Base-by-base conservation (phyloP, 64 coral and sea anemone species). In the Montipora efflorescens region DNA sequence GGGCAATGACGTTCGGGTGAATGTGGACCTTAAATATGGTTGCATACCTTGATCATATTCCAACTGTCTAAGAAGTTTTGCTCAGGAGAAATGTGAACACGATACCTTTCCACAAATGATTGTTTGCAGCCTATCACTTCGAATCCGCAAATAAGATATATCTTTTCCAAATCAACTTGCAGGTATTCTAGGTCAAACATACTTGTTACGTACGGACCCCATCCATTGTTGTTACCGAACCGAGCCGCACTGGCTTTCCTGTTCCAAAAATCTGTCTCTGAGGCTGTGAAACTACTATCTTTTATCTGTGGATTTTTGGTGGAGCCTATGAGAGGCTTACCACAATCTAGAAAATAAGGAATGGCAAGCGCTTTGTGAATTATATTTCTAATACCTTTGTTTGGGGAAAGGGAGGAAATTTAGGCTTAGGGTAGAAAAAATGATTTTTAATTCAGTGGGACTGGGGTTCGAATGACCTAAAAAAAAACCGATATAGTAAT, bases 141-240 rank as follows among this genome's bases (percentile, higher is more conserved):
- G 67, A 86, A 70, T n/a, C 82, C 82, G n/a, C 82, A 86, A 50
- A 86, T 47, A 71, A 86, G 82, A 50, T 71, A 21, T 9, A 86
- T 36, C 0, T 70, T 13, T 11, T 12, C 44, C 0, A 85, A 46
- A 46, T 85, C 44, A 3, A 85, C 18, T 70, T 48, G 13, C 4
- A 85, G 44, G 21, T 72, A 52, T 20, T 62, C 64, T 8, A 21
- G 28, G 28, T 36, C 28, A 36, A 36, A 8, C 16, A 7, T 14
- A 50, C 49, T 46, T 13, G 10, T 0, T n/a, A 10, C 14, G 7
- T 50, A 4, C 3, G 82, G 82, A 49, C 16, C 3, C 82, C 82
- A 86, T 13, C 82, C 82, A 9, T 0, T 4, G 47, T 47, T 12
- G 44, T 50, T 16, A 6, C 73, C 36, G 5, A 78, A 6, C 76